Evolutionary conservation across 2,113 vertebrate species (phyloP), one percentile per base, ranked within the genome.

Genomic region (Gymnogyps californianus): DNA sequence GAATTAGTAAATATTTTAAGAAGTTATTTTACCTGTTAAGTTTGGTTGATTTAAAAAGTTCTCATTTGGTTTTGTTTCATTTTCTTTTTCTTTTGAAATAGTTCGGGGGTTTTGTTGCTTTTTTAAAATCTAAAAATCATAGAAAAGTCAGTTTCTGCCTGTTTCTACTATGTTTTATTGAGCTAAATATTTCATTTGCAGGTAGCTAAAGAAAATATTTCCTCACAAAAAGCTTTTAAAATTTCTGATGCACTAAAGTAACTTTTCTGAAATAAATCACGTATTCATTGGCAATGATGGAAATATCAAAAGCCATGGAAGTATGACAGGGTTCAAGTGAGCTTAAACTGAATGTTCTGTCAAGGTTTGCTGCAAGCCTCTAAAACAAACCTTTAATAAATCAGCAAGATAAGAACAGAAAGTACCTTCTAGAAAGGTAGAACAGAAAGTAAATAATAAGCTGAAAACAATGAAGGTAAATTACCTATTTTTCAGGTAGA

Each of bases 71-170:
- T 94, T 52, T 3, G 5, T 54, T 46, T 67, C 2, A 5, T 69
- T 82, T 81, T 72, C 5, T 31, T 69, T 84, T 76, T 62, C 1
- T n/a, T 94, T 54, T 49, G 6, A 58, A 72, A 44, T n/a, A 28
- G 0, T 28, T 82, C 32, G 4, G 0, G 0, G 3, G 1, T 1
- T 24, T 82, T 70, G 4, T 31, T 75, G 4, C 1, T 44, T 69
- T 67, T 55, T 34, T 0, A 19, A 40, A 70, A 38, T 7, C 6
- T 28, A 58, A 26, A 64, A 34, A 38, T 61, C 8, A 61, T 11
- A 36, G 6, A 71, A 61, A 40, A 66, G 6, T 84, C 3, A 46
- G 26, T 72, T 84, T 71, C 17, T 49, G 29, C 11, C 13, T 40
- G 5, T 52, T 74, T 78, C 46, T 34, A 7, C 10, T 36, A 15